These are phyloP conservation scores for Megaceryle alcyon DNA, from an alignment of 2,797 vertebrate species.

Conservation along the genomic window DNA sequence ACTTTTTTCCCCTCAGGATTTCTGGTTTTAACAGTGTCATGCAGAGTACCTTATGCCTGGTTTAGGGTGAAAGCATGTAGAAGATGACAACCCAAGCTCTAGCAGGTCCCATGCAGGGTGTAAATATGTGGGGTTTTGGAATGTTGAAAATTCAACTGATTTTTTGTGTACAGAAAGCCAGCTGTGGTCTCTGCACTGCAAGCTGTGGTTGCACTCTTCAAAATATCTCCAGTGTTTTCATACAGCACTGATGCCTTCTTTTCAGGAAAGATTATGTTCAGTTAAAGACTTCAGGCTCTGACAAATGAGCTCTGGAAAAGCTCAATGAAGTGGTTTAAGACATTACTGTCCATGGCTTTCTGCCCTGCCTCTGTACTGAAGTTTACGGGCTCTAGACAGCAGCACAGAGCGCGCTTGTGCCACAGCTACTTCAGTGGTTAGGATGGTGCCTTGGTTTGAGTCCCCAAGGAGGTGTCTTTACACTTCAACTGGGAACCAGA, in stretches of 20 bases:
- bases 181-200: neutral
- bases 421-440: neutral
- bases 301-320: neutral
- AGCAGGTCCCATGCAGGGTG: rapidly evolving
- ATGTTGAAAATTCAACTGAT: neutral
- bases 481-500: rapidly evolving
- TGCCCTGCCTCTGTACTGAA: neutral
- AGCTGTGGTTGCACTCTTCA: neutral
- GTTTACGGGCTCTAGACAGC: neutral
- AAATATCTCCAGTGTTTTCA: neutral
- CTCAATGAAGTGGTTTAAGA: neutral
- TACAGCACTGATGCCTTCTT: neutral
- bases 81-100: neutral
- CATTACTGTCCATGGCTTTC: neutral
- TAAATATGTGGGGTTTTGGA: neutral
- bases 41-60: neutral
- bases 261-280: neutral
- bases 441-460: neutral
- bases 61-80: neutral
- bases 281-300: neutral
- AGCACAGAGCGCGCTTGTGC: neutral
- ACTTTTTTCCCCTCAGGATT: neutral
- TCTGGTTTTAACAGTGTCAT: neutral
- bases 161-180: neutral
- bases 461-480: neutral